A percentile compares a stretch with the other conserved stretches of the same genome.
phyloP scores from a whole-genome alignment of 2,113 vertebrate genomes.

The Fregetta grallaria region DNA sequence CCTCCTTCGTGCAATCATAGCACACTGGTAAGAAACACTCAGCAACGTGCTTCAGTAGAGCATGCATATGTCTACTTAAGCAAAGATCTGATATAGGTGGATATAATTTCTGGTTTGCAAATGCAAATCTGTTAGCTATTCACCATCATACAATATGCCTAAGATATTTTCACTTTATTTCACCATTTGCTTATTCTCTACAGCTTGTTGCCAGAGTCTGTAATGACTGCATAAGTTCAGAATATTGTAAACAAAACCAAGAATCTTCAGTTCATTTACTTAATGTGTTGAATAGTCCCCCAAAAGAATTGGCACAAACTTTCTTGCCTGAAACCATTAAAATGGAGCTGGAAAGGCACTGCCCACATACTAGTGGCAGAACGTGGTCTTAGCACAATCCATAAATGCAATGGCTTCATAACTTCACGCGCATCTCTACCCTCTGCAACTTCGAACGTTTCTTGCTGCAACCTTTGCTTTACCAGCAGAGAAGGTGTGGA shows the following conservation, averaged over 20 bases:
- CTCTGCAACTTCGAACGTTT: rapidly evolving
- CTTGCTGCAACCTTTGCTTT: neutral
- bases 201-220: neutral
- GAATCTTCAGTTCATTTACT: neutral
- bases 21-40: neutral
- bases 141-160: neutral
- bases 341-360: neutral
- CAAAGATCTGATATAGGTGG: neutral
- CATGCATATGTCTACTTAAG: rapidly evolving
- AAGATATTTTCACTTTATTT: neutral
- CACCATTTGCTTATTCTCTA: neutral
- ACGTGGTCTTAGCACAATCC: neutral
- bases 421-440: neutral
- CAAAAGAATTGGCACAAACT: neutral
- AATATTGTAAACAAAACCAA: neutral
- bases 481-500: neutral
- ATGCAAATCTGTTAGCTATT: neutral
- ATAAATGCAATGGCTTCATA: neutral
- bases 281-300: neutral
- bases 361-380: neutral
- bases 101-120: neutral
- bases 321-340: neutral
- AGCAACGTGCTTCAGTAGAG: neutral
- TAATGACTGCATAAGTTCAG: neutral
- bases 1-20: neutral